Evolutionary conservation across 2,113 vertebrate genomes (phyloP).

Genomic region (Salminus brasiliensis): DNA sequence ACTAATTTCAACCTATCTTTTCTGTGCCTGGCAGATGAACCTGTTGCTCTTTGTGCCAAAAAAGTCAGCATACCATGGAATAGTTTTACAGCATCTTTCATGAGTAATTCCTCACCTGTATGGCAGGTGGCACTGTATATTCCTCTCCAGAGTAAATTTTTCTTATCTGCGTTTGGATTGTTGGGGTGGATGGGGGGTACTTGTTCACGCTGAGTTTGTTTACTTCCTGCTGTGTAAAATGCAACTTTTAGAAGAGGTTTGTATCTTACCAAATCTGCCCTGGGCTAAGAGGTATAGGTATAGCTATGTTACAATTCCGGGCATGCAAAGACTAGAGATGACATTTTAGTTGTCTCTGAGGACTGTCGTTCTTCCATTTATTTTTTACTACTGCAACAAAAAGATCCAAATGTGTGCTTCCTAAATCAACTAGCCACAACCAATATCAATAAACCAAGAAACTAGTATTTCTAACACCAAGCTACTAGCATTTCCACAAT

Average conservation of each 20-base stretch:
- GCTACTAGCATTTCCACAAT: not conserved
- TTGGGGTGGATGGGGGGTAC: not conserved
- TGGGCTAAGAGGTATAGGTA: not conserved
- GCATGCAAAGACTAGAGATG: not conserved
- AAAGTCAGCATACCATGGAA: not conserved
- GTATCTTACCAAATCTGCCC: not conserved
- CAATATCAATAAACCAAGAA: not conserved
- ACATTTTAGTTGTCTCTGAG: not conserved
- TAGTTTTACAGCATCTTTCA: not conserved
- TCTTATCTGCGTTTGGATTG: not conserved
- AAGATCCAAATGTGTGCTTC: too few species aligned
- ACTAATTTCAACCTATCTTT: not conserved
- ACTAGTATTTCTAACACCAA: not conserved
- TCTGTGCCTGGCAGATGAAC: not conserved
- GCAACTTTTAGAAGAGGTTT: too few species aligned
- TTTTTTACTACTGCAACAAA: too few species aligned
- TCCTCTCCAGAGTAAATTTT: not conserved
- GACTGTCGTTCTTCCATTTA: too few species aligned
- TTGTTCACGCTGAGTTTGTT: not conserved
- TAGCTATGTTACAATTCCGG: not conserved
- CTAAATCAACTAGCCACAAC: too few species aligned
- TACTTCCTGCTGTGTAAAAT: not conserved
- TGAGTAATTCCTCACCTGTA: not conserved
- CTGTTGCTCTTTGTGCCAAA: not conserved
- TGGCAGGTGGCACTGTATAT: constrained; percentile 14